phyloP scores from a whole-genome alignment of 2,888 invertebrate species.

The Strigamia crassipes region DNA sequence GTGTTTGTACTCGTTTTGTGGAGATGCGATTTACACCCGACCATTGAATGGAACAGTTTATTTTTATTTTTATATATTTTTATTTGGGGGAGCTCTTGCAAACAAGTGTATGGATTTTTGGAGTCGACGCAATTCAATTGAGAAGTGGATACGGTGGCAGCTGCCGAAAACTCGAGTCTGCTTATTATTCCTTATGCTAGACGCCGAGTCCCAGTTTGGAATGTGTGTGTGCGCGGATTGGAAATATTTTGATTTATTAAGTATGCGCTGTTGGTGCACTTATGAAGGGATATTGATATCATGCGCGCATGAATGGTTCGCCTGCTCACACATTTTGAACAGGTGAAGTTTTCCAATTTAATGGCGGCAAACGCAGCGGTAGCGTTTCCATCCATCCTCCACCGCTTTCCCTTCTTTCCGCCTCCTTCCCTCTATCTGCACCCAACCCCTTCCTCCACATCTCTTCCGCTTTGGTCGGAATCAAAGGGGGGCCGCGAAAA shows the following conservation, averaged over 20 bases:
- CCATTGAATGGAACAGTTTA: neutral
- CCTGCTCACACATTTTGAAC: constrained; percentile 43
- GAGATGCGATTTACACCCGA: neutral
- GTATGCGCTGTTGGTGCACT: constrained; percentile 38
- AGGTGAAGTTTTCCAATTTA: constrained; percentile 43
- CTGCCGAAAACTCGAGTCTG: constrained; percentile 35
- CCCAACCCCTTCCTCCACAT: constrained; percentile 15
- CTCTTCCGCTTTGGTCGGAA: constrained; percentile 12
- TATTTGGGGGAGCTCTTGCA: constrained; percentile 10
- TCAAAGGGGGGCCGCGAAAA: constrained; percentile 38
- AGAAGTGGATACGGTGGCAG: constrained; percentile 5
- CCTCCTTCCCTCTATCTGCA: neutral
- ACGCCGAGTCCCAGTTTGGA: constrained; percentile 19
- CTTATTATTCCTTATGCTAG: constrained; percentile 27
- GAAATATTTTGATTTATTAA: constrained; percentile 45
- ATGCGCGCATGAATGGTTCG: constrained; percentile 23
- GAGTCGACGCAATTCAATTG: constrained; percentile 12
- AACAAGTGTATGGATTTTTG: constrained; percentile 21
- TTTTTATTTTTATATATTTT: neutral
- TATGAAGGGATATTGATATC: constrained; percentile 45
- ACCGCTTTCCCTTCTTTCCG: neutral
- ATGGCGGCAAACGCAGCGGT: constrained; percentile 14
- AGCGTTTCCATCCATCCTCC: neutral
- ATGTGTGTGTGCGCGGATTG: constrained; percentile 7
- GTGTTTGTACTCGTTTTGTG: neutral